phyloP scores from a whole-genome alignment of 1,140 invertebrate species.

The Drosophila athabasca region DNA sequence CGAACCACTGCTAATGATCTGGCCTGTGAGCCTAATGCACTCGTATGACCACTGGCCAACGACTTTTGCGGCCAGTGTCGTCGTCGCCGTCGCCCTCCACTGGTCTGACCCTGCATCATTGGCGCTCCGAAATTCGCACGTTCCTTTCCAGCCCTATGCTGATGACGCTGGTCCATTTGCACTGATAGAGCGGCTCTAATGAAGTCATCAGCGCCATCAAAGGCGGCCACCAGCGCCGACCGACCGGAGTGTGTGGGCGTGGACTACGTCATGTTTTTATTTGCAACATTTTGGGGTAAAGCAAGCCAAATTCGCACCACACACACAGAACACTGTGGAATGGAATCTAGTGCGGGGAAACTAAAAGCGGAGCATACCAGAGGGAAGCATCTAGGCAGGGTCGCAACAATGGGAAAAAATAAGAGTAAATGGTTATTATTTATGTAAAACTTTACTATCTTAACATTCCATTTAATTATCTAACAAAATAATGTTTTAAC shows the following conservation, averaged over 20 bases:
- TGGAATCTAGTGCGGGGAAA: neutral
- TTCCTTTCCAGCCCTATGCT: slow-evolving; percentile 32
- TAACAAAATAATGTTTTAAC: too few relatives aligned
- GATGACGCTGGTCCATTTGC: slow-evolving; percentile 67
- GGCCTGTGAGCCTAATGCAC: slow-evolving; percentile 64
- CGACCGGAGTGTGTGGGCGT: slow-evolving; percentile 29
- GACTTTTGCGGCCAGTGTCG: slow-evolving; percentile 65
- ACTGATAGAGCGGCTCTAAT: slow-evolving; percentile 78
- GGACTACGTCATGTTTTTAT: slow-evolving; percentile 59
- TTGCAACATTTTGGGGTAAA: slow-evolving; percentile 58
- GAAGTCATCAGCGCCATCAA: slow-evolving; percentile 77
- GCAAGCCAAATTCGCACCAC: slow-evolving; percentile 21
- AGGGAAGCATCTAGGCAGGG: too few relatives aligned
- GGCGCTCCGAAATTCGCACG: too few relatives aligned
- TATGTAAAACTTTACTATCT: too few relatives aligned
- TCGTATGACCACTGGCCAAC: slow-evolving; percentile 55
- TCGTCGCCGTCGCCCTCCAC: slow-evolving; percentile 8
- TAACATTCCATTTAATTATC: too few relatives aligned
- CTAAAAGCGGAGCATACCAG: slow-evolving; percentile 8
- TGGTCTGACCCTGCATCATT: neutral
- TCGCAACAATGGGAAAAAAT: too few relatives aligned
- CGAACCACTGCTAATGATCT: slow-evolving; percentile 70
- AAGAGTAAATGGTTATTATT: too few relatives aligned
- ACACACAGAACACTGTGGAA: neutral
- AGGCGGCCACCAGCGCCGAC: slow-evolving; percentile 34